phyloP scores from a whole-genome alignment of 1,140 invertebrate genomes.

The Bombus picipes region DNA sequence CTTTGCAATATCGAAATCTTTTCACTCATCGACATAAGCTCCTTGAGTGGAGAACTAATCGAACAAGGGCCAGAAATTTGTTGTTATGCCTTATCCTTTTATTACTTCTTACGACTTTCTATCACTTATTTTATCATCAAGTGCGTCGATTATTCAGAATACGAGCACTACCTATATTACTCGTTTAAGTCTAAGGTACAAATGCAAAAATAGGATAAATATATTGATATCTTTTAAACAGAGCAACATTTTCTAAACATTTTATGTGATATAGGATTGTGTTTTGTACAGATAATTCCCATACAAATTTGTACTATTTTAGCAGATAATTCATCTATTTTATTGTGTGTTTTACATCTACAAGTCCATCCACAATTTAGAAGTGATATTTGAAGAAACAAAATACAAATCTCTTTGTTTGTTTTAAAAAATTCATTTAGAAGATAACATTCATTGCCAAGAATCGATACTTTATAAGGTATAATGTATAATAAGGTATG shows the following conservation, averaged over 20 bases:
- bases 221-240: conserved; percentile 26
- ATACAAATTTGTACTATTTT: conserved; percentile 19
- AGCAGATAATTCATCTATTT: not conserved
- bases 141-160: conserved; percentile 73
- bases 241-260: not conserved
- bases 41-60: conserved; percentile 84
- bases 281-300: not conserved
- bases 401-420: not conserved
- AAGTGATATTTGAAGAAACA: not conserved
- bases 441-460: not conserved
- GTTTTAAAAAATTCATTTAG: conserved; percentile 3
- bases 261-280: not conserved
- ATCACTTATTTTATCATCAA: conserved; percentile 78
- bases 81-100: conserved; percentile 72
- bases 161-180: conserved; percentile 70
- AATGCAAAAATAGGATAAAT: not conserved
- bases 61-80: conserved; percentile 76
- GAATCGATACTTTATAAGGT: conserved; percentile 4
- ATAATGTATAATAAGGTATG: not conserved
- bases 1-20: conserved; percentile 87
- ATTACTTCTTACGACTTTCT: conserved; percentile 74
- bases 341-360: not conserved
- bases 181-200: conserved; percentile 65
- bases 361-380: conserved; percentile 9
- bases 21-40: conserved; percentile 87